Base-by-base conservation (phyloP, 2,113 vertebrate genomes). In the Gyps fulvus region DNA sequence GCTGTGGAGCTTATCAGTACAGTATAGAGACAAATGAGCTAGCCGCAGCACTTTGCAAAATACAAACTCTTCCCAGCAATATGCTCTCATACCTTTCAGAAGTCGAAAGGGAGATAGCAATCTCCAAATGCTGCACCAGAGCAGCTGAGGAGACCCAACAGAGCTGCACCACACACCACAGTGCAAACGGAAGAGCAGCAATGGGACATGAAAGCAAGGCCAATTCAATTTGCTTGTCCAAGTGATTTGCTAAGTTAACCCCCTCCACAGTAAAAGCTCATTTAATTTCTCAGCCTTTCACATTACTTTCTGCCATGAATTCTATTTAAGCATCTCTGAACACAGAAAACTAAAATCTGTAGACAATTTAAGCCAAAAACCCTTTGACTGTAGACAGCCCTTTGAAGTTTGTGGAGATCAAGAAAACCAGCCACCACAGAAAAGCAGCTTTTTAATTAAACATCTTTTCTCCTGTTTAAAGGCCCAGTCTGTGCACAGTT, bases 381-480 rank as follows among this genome's bases (percentile, higher is more conserved):
- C 57, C 70, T 87, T 38, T 43, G 72, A 91, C 76, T 83, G 32
- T 7, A 95, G 91, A 93, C 52, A 94, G 65, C 26, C 36, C 87
- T 97, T 95, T 97, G 95, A 96, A 95, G 93, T 96, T 59, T 42
- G 45, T 19, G 6, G 42, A 94, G 87, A 91, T 96, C 61, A 95
- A 88, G 89, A 90, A 93, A 95, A 86, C 22, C 85, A 93, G 66
- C 27, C 73, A 91, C 54, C 9, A 66, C 54, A 96, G 89, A 89
- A 95, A 95, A 95, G 80, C 57, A 90, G 87, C 66, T 96, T 96
- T 96, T 95, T 83, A 95, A 94, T 95, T 93, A 94, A 95, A 92
- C 62, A 90, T 67, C 29, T 97, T 93, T 95, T 83, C 71, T 87
- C 31, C 47, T 89, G 42, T 89, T 79, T 82, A 58, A 89, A 93